Percentiles rank a stretch among this genome's conserved stretches.
Evolutionary conservation across 2,888 invertebrate species (phyloP).

Genomic region (Blera fallax): DNA sequence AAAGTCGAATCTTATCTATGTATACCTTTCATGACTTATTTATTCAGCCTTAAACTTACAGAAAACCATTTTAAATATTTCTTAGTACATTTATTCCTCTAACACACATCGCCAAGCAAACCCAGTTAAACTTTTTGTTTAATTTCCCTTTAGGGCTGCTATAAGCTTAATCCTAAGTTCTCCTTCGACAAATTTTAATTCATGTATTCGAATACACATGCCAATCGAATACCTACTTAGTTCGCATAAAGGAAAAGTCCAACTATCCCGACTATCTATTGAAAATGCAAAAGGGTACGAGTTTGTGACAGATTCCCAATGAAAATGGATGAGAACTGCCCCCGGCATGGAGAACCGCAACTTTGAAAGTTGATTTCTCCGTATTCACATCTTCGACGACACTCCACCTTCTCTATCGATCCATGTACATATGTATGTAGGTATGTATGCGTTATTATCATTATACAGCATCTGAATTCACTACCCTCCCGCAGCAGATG

Average conservation of each 20-base stretch:
- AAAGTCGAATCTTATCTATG: no score
- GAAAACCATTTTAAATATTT: no score
- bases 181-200: background rate
- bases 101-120: no score
- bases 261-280: background rate
- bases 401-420: constrained; percentile 7
- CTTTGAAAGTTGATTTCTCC: constrained; percentile 19
- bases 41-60: no score
- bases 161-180: background rate
- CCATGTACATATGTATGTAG: no score
- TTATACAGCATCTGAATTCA: background rate
- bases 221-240: background rate
- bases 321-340: constrained; percentile 31
- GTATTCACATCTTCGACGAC: background rate
- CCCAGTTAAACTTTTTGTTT: background rate
- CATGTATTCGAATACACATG: background rate
- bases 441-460: constrained; percentile 18
- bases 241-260: background rate
- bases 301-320: constrained; percentile 43
- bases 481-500: background rate
- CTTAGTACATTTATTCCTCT: no score
- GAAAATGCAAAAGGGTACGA: background rate
- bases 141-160: background rate
- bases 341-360: constrained; percentile 17
- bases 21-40: no score